Base-by-base conservation (phyloP, 2,113 vertebrate species). In the Beaufortia kweichowensis region DNA sequence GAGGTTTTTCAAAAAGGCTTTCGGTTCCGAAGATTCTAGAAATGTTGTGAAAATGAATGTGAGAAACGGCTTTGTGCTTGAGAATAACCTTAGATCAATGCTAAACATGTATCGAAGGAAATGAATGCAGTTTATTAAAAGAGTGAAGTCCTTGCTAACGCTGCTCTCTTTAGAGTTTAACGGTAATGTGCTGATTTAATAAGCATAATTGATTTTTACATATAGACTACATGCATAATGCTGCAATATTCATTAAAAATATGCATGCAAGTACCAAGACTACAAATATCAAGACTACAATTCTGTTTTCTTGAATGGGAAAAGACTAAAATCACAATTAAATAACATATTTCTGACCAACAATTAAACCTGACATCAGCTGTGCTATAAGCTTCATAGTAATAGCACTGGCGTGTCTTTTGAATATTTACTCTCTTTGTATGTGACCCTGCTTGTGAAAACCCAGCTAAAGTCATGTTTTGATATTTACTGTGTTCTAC, bases 1-100 rank as follows among this genome's bases (percentile, higher is more conserved):
- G 67, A 70, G 50, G 50, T 70, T 56, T 35, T 29, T 29, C 29
- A 39, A 64, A 24, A 23, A 41, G 15, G 67, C 29, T 70, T 70
- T 56, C 24, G n/a, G 21, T 50, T 1, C 1, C 2, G 11, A 53
- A 26, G 23, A 31, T 29, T 59, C 19, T 57, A 48, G 48, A 43
- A 64, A 29, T 15, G 15, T 21, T 26, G 68, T 23, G n/a, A 19
- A 43, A 76, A 65, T 17, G 24, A 41, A 41, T 28, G 6, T 28
- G 43, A 35, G n/a, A 57, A 28, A 14, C 24, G 15, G 9, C 24
- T 29, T 8, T 56, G 7, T 66, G 60, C 46, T 65, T 65, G 10
- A 75, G 12, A 70, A 56, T 4, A 21, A 24, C 39, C 21, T 3
- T 3, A 55, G 55, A 71, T 59, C 68, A 19, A 59, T 71, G 33